Evolutionary conservation across 2,113 vertebrate genomes (phyloP).

Genomic region (Brachionichthys hirsutus): DNA sequence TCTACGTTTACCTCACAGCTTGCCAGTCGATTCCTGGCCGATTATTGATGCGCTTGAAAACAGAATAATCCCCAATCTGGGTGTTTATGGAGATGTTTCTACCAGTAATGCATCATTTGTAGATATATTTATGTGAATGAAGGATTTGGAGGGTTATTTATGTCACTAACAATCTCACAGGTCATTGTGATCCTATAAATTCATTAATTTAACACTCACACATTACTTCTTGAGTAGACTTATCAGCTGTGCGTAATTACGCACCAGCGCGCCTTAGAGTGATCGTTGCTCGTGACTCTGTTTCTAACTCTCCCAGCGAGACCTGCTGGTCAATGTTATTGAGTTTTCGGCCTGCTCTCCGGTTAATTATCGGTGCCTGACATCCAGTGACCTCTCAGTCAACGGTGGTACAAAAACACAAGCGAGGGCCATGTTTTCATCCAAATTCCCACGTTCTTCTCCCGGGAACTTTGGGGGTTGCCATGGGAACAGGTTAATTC

Average conservation of each 20-base stretch:
- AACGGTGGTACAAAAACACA: conserved; percentile 45
- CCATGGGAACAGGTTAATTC: conserved; percentile 76
- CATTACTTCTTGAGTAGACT: too few species aligned
- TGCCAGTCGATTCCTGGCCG: background rate
- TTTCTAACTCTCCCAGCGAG: conserved; percentile 14
- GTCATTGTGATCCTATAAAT: too few species aligned
- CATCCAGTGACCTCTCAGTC: conserved; percentile 18
- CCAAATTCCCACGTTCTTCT: conserved; percentile 70
- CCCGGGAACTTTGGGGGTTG: conserved; percentile 63
- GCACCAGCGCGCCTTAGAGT: too few species aligned
- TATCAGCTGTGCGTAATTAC: too few species aligned
- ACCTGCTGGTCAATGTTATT: conserved; percentile 12
- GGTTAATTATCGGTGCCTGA: conserved; percentile 22
- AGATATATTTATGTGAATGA: too few species aligned
- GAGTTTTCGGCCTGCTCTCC: conserved; percentile 2
- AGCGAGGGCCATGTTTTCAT: conserved; percentile 57
- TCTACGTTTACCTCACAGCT: background rate
- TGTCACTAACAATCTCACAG: too few species aligned
- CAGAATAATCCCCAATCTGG: background rate
- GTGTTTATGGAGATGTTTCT: background rate
- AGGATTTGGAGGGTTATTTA: background rate
- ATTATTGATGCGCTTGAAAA: background rate
- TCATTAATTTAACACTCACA: too few species aligned
- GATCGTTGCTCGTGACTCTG: conserved; percentile 9
- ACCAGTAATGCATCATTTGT: too few species aligned